Conservation (phyloP, 2,888 invertebrate species). For the Bellardia bayeri region DNA sequence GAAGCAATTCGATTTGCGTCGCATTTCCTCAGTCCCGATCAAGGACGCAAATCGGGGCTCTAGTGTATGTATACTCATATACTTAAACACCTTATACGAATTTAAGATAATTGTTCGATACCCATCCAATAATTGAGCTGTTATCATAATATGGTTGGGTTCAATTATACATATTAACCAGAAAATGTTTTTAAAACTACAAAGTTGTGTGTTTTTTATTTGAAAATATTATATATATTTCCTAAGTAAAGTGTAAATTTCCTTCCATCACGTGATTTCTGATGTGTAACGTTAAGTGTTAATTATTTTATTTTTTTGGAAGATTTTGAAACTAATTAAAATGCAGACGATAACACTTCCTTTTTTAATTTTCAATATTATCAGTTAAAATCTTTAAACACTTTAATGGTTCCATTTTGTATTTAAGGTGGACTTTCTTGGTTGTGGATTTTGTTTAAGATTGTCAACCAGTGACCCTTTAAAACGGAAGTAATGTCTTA, state of each 20-base stretch:
- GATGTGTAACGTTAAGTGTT: slow-evolving; percentile 33
- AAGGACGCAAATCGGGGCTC: too few species aligned
- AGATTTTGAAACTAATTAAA: slow-evolving; percentile 63
- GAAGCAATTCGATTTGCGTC: too few species aligned
- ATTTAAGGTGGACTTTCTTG: slow-evolving; percentile 14
- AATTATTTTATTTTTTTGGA: slow-evolving; percentile 23
- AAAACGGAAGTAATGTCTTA: slow-evolving; percentile 62
- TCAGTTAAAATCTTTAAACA: slow-evolving; percentile 48
- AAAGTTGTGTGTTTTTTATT: too few species aligned
- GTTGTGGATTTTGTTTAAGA: neutral
- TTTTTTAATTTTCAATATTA: slow-evolving; percentile 43
- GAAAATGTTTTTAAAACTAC: too few species aligned
- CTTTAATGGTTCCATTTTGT: slow-evolving; percentile 33
- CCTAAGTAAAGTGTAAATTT: neutral
- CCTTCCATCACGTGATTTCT: slow-evolving; percentile 1
- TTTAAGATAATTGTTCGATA: too few species aligned
- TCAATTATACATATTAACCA: too few species aligned
- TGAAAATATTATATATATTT: too few species aligned
- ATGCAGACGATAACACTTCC: slow-evolving; percentile 65
- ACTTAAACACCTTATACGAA: too few species aligned
- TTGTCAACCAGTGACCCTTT: neutral
- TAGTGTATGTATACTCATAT: too few species aligned
- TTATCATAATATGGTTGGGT: too few species aligned
- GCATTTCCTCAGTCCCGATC: too few species aligned
- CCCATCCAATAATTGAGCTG: too few species aligned